Conservation (phyloP, 35 echinoderm and acorn worm genomes). For the Heliocidaris tuberculata region DNA sequence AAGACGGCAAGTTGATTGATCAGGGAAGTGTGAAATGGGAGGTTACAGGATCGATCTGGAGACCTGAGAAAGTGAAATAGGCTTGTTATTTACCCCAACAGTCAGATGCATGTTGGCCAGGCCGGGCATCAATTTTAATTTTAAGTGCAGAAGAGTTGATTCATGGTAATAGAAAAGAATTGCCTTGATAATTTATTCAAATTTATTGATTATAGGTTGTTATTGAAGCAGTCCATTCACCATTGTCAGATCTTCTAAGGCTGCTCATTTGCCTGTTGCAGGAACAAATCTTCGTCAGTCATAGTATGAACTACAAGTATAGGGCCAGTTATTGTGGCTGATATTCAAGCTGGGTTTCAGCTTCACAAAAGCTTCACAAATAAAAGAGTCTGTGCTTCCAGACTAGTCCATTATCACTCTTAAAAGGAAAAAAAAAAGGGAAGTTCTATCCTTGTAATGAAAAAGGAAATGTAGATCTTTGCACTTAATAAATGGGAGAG, state of each 20-base stretch:
- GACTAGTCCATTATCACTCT: too few species aligned
- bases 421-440: too few species aligned
- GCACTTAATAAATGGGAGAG: too few species aligned
- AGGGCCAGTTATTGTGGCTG: too few species aligned
- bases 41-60: neutral
- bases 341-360: too few species aligned
- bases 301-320: too few species aligned
- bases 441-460: too few species aligned
- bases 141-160: neutral
- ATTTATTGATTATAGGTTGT: neutral
- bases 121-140: neutral
- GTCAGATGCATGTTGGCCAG: neutral
- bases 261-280: neutral
- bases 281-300: too few species aligned
- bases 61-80: neutral
- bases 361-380: too few species aligned
- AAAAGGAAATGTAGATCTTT: too few species aligned
- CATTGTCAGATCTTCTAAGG: neutral
- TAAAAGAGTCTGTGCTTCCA: too few species aligned
- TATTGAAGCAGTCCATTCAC: neutral
- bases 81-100: neutral
- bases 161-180: neutral
- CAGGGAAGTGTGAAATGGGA: neutral
- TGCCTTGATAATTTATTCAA: neutral
- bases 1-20: too few species aligned